A percentile compares a stretch with the other conserved stretches of the same genome.
phyloP scores from a whole-genome alignment of 2,797 vertebrate genomes.

The Ctenopoma kingsleyae region DNA sequence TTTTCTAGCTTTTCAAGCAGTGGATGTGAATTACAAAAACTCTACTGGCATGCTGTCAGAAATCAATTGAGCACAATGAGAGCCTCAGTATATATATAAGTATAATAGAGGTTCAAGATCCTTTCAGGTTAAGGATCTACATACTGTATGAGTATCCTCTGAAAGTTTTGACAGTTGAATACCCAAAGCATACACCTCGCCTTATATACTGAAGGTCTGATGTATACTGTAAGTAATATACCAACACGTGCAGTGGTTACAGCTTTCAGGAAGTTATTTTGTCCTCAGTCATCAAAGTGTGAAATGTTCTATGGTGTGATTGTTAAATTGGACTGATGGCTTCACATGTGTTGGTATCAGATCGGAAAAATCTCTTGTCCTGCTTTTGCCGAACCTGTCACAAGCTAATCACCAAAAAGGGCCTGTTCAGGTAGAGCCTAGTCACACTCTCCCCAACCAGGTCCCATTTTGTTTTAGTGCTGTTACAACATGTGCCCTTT shows the following conservation, averaged over 20 bases:
- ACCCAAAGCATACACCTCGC: constrained; percentile 17
- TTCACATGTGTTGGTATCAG: constrained; percentile 11
- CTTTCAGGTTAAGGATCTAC: constrained; percentile 39
- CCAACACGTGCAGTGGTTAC: not conserved
- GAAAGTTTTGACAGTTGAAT: constrained; percentile 17
- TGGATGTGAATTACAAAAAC: constrained; percentile 62
- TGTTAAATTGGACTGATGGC: constrained; percentile 3
- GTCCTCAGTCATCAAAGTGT: constrained; percentile 10
- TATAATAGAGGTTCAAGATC: constrained; percentile 57
- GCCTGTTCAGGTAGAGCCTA: constrained; percentile 21
- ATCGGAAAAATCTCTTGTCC: not conserved
- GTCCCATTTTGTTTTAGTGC: constrained; percentile 65
- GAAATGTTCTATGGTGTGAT: constrained; percentile 9
- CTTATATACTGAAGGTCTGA: not conserved
- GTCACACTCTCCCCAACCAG: constrained; percentile 31
- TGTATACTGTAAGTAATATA: not conserved
- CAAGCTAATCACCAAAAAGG: constrained; percentile 19
- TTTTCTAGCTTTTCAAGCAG: constrained; percentile 45
- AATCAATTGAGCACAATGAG: constrained; percentile 74
- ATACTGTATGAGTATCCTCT: constrained; percentile 30
- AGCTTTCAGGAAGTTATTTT: constrained; percentile 26
- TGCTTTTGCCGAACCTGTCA: constrained; percentile 26
- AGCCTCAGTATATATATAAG: constrained; percentile 66
- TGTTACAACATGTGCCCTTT: constrained; percentile 64
- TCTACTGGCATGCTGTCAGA: constrained; percentile 65